Conservation (phyloP, 2,113 vertebrate species). For the Panurus biarmicus region DNA sequence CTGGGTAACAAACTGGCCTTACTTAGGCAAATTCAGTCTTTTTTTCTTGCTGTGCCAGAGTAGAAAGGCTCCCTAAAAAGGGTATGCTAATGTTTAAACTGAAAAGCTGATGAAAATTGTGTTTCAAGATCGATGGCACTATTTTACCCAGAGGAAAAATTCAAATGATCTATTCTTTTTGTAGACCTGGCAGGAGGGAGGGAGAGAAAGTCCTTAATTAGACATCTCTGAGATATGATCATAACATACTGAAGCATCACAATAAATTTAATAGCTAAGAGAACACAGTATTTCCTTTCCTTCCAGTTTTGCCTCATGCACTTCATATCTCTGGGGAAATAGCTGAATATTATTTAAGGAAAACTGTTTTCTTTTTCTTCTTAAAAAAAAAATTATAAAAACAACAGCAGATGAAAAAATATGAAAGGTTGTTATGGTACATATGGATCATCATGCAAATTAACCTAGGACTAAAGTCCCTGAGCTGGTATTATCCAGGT, state of each 20-base stretch:
- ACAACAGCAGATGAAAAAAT: not conserved
- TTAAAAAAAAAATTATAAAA: not conserved
- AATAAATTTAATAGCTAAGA: not conserved
- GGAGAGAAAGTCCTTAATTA: not conserved
- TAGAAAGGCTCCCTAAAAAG: not conserved
- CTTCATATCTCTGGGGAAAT: not conserved
- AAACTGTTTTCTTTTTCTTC: not conserved
- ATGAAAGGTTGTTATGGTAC: not conserved
- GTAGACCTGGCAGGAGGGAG: not conserved
- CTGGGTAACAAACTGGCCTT: not conserved
- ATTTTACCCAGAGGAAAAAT: not conserved
- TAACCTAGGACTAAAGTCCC: constrained; percentile 18
- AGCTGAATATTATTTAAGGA: not conserved
- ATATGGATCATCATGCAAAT: constrained; percentile 21
- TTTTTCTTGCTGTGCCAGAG: not conserved
- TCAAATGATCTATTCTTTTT: not conserved
- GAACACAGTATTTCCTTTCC: not conserved
- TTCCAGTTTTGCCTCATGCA: not conserved
- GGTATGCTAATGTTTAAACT: not conserved
- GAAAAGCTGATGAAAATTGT: not conserved
- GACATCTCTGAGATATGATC: not conserved
- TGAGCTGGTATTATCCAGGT: not conserved
- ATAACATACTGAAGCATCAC: not conserved
- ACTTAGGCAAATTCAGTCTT: not conserved
- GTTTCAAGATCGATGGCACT: not conserved